Conservation (phyloP, 1,140 invertebrate genomes). For the Pachypsylla venusta region DNA sequence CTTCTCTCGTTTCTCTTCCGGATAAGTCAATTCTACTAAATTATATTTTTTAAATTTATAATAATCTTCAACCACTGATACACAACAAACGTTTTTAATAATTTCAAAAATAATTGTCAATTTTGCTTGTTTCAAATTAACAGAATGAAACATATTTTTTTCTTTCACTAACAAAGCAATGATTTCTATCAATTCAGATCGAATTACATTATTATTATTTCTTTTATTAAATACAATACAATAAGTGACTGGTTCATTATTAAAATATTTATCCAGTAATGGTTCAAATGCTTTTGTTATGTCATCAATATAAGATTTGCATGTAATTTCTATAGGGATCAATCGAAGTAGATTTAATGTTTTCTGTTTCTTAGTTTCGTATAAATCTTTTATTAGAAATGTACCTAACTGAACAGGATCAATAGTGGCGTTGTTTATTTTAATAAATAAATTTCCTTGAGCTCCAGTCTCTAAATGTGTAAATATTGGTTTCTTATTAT, state of each 20-base stretch:
- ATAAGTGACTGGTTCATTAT: constrained; percentile 52
- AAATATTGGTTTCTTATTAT: constrained; percentile 25
- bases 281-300: constrained; percentile 47
- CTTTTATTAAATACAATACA: constrained; percentile 60
- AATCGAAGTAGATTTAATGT: constrained; percentile 58
- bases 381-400: constrained; percentile 55
- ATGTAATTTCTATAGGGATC: constrained; percentile 62
- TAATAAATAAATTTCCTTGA: constrained; percentile 71
- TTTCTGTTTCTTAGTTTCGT: constrained; percentile 45
- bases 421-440: constrained; percentile 38
- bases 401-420: constrained; percentile 53
- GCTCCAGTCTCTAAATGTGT: constrained; percentile 54
- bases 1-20: constrained; percentile 10
- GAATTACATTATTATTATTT: constrained; percentile 54
- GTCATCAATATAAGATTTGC: constrained; percentile 56
- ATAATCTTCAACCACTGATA: constrained; percentile 50
- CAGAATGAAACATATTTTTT: constrained; percentile 53
- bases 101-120: constrained; percentile 64
- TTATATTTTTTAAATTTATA: constrained; percentile 53
- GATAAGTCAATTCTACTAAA: constrained; percentile 36
- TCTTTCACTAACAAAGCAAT: constrained; percentile 48
- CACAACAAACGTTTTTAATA: constrained; percentile 45
- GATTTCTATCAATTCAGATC: constrained; percentile 50
- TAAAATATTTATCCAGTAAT: constrained; percentile 58
- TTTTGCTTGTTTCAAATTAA: constrained; percentile 52